These are phyloP conservation scores for Atethmia centrago DNA, from an alignment of 2,888 invertebrate genomes.

Conservation along the genomic window DNA sequence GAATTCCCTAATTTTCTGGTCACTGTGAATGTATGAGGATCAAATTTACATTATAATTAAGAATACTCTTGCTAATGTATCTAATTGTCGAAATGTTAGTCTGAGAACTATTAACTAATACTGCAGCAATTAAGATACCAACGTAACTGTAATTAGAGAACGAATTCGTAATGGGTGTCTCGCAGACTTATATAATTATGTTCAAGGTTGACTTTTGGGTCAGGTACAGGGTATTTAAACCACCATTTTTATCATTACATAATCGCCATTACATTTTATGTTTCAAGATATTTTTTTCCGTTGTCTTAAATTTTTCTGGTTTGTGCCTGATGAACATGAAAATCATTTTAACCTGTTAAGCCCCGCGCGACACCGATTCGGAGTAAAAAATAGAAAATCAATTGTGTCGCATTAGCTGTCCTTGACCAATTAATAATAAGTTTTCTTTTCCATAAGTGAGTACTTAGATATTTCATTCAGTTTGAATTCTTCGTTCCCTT, in stretches of 20 bases:
- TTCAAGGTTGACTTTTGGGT: constrained; percentile 1
- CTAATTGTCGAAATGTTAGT: constrained; percentile 48
- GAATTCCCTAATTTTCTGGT: neutral
- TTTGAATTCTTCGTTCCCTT: neutral
- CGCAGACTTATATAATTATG: constrained; percentile 34
- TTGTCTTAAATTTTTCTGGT: neutral
- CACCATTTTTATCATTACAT: neutral
- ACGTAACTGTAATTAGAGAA: constrained; percentile 44
- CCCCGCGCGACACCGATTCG: too few species aligned
- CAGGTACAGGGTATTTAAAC: neutral
- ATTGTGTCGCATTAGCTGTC: too few species aligned
- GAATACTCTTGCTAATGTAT: constrained; percentile 45
- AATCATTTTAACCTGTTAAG: too few species aligned
- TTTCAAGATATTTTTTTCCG: neutral
- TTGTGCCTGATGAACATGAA: neutral
- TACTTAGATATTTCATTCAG: neutral
- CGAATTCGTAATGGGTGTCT: constrained; percentile 45
- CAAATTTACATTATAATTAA: constrained; percentile 50
- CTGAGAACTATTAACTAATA: constrained; percentile 53
- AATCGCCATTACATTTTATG: neutral
- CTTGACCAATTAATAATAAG: too few species aligned
- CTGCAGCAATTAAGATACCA: constrained; percentile 46
- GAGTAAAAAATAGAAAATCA: too few species aligned
- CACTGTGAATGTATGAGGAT: constrained; percentile 7
- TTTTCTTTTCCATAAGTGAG: neutral